Conservation (phyloP, 2,797 vertebrate species). For the Megalops cyprinoides region DNA sequence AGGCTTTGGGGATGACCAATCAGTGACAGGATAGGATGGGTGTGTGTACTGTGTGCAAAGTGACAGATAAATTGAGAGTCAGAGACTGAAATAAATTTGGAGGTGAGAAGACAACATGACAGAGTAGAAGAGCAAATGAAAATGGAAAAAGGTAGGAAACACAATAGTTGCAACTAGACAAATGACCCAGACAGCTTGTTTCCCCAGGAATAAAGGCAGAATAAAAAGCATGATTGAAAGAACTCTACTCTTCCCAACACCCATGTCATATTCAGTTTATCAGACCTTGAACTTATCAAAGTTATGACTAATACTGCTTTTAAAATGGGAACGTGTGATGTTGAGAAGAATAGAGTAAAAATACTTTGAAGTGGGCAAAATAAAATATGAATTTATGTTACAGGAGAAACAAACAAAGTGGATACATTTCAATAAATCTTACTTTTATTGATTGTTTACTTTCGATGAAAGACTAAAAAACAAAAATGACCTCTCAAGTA, state of each 20-base stretch:
- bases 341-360: neutral
- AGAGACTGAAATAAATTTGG: neutral
- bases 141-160: neutral
- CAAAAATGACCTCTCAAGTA: slow-evolving; percentile 80
- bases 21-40: neutral
- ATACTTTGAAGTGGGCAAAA: neutral
- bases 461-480: slow-evolving; percentile 80
- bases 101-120: neutral
- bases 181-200: neutral
- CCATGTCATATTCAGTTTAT: neutral
- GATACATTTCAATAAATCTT: slow-evolving; percentile 6
- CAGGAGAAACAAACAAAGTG: slow-evolving; percentile 18
- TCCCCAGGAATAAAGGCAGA: too few species aligned
- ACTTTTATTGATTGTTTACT: slow-evolving; percentile 78
- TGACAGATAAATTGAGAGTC: neutral
- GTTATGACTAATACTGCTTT: too few species aligned
- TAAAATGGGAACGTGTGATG: too few species aligned
- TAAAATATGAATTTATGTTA: neutral
- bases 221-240: neutral
- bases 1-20: neutral
- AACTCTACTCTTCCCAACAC: neutral
- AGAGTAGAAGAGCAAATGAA: neutral
- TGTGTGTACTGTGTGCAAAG: neutral
- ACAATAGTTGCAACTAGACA: neutral
- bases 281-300: neutral